Base-by-base conservation (phyloP, 2,888 invertebrate genomes). In the Eretmocerus hayati region DNA sequence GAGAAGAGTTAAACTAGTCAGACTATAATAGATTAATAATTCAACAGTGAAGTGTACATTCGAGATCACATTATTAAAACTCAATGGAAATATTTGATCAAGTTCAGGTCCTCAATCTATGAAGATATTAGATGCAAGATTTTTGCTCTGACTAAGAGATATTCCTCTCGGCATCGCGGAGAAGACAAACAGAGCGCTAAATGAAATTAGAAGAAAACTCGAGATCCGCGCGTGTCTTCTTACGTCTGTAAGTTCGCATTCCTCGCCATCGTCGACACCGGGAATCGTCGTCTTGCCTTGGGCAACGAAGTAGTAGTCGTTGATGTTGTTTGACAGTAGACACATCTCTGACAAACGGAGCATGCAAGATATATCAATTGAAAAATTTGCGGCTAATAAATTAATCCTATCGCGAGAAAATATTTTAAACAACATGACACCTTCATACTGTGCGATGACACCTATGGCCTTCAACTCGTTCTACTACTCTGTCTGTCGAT, bases 221-320 rank as follows among this genome's bases (percentile, higher is more conserved):
- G 44, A 56, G 57, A 57, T 57, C 57, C 60, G 61, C 60, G 60
- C 56, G 57, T 48, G 22, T 46, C 45, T 59, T 50, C 87, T 87
- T 85, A 88, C 87, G 77, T 88, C 87, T 67, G 87, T 87, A 67
- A 82, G 75, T 55, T 62, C 61, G 80, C 86, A 84, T 79, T 93
- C 93, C 77, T 91, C 91, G 64, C 79, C 84, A 77, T 94, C 94
- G 74, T 94, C 90, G 69, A 94, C 84, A 74, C 83, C 82, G 64
- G 92, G 90, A 71, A 94, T 92, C 63, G 87, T 86, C 62, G 84
- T 85, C 78, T 90, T 90, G 76, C 94, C 94, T 81, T 95, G 94
- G 72, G 91, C 83, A 72, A 92, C 81, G 81, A 87, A 90, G 79
- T 83, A 76, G 80, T 92, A 94, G 72, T 88, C 86, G 74, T 77